Percentiles rank a stretch among this genome's conserved stretches.
Conservation (phyloP, 2,113 vertebrate species). For the Scolopax mira region DNA sequence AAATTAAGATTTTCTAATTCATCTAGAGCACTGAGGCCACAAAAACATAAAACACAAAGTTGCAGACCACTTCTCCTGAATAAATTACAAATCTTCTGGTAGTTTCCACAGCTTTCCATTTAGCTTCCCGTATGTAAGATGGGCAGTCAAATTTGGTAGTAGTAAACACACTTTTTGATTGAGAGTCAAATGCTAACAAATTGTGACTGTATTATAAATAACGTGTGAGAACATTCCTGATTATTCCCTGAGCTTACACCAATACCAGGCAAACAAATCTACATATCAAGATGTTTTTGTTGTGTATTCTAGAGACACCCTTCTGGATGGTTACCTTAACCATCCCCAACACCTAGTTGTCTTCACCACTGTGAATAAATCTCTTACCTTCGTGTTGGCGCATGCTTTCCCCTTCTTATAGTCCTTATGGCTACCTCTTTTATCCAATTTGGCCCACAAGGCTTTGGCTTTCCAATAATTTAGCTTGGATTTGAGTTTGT, state of each 20-base stretch:
- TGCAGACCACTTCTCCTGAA: not conserved
- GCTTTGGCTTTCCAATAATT: conserved; percentile 99
- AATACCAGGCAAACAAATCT: not conserved
- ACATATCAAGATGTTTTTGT: not conserved
- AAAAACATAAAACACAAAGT: not conserved
- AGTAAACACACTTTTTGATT: not conserved
- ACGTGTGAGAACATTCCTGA: not conserved
- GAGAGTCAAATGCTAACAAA: not conserved
- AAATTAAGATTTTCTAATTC: not conserved
- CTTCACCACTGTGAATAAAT: rapidly evolving
- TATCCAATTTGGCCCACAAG: conserved; percentile 96
- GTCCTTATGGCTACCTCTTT: conserved; percentile 92
- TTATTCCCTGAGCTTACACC: not conserved
- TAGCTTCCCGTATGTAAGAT: not conserved
- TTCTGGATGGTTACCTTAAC: no score
- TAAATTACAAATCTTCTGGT: not conserved
- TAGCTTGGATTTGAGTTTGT: conserved; percentile 96
- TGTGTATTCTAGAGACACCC: not conserved
- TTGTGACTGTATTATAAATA: not conserved
- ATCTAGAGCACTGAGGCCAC: not conserved
- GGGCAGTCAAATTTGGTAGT: not conserved
- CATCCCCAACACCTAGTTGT: not conserved
- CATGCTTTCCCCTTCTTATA: conserved; percentile 97
- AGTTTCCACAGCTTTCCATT: not conserved
- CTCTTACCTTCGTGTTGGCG: conserved; percentile 87